These are phyloP conservation scores for Labia minor DNA, from an alignment of 2,888 invertebrate genomes.

Conservation along the genomic window DNA sequence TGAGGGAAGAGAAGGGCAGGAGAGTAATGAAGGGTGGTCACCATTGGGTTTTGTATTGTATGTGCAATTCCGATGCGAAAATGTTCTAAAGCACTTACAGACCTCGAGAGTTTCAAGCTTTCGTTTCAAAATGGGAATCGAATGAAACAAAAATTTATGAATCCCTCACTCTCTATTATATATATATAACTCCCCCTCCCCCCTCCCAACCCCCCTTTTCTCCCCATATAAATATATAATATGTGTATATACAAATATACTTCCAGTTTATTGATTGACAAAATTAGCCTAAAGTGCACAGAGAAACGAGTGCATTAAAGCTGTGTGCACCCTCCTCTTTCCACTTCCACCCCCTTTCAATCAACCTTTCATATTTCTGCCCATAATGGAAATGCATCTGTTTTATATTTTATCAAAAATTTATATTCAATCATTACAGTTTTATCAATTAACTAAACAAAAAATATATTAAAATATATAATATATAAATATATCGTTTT, in stretches of 20 bases:
- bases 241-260: neutral
- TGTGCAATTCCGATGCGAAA: neutral
- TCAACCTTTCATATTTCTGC: neutral
- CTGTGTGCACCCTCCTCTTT: neutral
- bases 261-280: conserved; percentile 13
- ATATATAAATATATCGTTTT: too few relatives aligned
- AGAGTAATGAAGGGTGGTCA: too few relatives aligned
- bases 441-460: too few relatives aligned
- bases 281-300: conserved; percentile 13
- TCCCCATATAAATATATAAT: neutral
- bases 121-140: conserved; percentile 8
- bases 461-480: too few relatives aligned
- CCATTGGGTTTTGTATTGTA: too few relatives aligned
- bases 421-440: neutral
- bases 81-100: conserved; percentile 6
- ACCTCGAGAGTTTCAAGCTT: neutral
- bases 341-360: neutral
- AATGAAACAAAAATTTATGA: conserved; percentile 7
- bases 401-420: conserved; percentile 5
- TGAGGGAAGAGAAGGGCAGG: too few relatives aligned
- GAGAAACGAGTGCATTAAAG: conserved; percentile 4
- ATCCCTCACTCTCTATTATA: neutral
- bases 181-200: too few relatives aligned
- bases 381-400: conserved; percentile 7
- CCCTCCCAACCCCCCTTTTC: too few relatives aligned